Evolutionary conservation across 2,113 vertebrate species (phyloP), one percentile per base, ranked within the genome.

Genomic region (Grammomys surdaster): DNA sequence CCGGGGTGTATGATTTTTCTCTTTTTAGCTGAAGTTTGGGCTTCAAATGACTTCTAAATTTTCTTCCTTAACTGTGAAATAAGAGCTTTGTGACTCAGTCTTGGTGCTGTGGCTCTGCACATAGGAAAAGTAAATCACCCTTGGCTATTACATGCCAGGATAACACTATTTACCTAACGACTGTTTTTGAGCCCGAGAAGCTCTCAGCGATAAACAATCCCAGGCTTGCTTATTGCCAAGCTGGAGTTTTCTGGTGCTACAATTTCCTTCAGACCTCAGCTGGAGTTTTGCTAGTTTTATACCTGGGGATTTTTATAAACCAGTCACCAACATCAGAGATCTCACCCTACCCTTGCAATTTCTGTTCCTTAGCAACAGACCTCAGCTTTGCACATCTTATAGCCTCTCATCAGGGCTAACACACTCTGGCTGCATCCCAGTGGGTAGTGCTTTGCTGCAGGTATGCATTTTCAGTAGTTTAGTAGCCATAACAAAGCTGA

Each of bases 291-390:
- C 65, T 76, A n/a, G 4, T 85, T 94, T 93, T 80, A 12, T 85
- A 94, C 33, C 69, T 91, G 40, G 43, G 70, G 48, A 60, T 80
- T 97, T 78, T 78, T 17, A 82, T 60, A 94, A 75, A 51, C 12
- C 28, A 78, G 69, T n/a, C 22, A 70, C 56, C 33, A 94, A 56
- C 7, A 80, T 43, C 46, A 89, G 63, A 93, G 95, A 80, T 58
- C 20, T 88, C 80, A 89, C 69, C 28, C 28, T 33, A 6, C 20
- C 20, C 43, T 96, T 46, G 22, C 13, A 94, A 19, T 78, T 95
- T 88, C 75, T 96, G 82, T 88, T 8, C 93, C 89, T 89, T 88
- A 95, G 90, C 63, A 92, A 93, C 43, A 93, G 63, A 93, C 31
- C 70, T 84, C 56, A 89, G 84, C 58, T 97, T 92, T 95, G 43